Percentiles rank a stretch among this genome's conserved stretches.
Evolutionary conservation across 2,888 invertebrate genomes (phyloP).

Genomic region (Dicycla oo): DNA sequence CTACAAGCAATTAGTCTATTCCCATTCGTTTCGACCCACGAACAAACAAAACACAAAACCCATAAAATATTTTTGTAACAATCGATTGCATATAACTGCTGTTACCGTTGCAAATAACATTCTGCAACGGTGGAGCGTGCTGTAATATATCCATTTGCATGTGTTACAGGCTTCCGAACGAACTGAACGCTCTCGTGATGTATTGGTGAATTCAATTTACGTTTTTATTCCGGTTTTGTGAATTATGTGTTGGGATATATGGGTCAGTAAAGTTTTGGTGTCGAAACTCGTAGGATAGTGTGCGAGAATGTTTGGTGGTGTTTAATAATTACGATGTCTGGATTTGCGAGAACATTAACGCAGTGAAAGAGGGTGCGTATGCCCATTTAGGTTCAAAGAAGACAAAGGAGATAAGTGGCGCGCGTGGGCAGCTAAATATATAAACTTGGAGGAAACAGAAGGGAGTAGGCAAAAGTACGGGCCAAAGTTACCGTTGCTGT

Average conservation of each 20-base stretch:
- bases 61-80: conserved; percentile 47
- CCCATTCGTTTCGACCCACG: conserved; percentile 4
- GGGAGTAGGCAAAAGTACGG: not conserved
- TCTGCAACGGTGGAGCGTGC: conserved; percentile 42
- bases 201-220: conserved; percentile 59
- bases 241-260: conserved; percentile 40
- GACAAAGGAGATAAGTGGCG: not conserved
- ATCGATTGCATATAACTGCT: conserved; percentile 55
- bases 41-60: conserved; percentile 22
- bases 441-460: not conserved
- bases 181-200: conserved; percentile 53
- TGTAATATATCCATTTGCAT: conserved; percentile 65
- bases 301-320: not conserved
- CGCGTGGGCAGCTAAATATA: not conserved
- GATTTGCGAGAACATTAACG: not conserved
- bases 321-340: not conserved
- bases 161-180: conserved; percentile 53
- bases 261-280: conserved; percentile 28
- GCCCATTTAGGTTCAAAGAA: not conserved
- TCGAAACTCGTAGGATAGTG: not conserved
- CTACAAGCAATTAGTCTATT: not conserved
- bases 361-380: too few relatives aligned
- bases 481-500: not conserved
- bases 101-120: conserved; percentile 49
- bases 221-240: conserved; percentile 49